Evolutionary conservation across 2,888 invertebrate genomes (phyloP), one percentile per base, ranked within the genome.

Genomic region (Drosophila gaucha): DNA sequence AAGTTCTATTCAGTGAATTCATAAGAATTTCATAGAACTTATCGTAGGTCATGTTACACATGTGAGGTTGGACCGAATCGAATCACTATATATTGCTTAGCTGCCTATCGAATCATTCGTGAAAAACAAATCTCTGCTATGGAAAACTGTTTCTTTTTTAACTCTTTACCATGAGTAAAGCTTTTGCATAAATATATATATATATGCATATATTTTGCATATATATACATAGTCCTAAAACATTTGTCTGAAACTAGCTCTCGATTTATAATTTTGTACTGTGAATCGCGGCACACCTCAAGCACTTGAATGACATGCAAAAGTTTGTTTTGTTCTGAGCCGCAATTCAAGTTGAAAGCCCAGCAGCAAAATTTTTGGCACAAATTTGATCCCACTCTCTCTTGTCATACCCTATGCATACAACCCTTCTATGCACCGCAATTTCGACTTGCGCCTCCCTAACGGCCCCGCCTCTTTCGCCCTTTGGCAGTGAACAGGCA

Each of bases 401-500:
- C 14, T 14, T 24, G 14, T 8, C 3, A 9, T 1, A 12, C 24
- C n/a, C 20, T 12, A 28, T 5, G 6, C 33, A 14, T 33, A 12
- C 1, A 26, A 28, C 46, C 20, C 31, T 46, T 22, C 8, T n/a
- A 22, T 46, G 46, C 31, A 22, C 5, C 10, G 35, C 18, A 24
- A 49, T 35, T 49, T 20, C 14, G 12, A 12, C 14, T 14, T 14
- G 9, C 36, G 6, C 0, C 12, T 4, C 26, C 22, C 8, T 26
- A 0, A 2, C 12, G 5, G 3, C 0, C 6, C 18, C 12, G 16
- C 31, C 8, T n/a, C 28, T 26, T 24, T 2, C 24, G 41, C 12
- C 36, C 18, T 22, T 30, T 31, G 49, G 33, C 41, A 14, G 52
- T 38, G 24, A 43, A 85, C 75, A 80, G 73, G 69, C 67, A 80